These are phyloP conservation scores for Prionailurus bengalensis DNA, from an alignment of 2,113 vertebrate species.

Conservation along the genomic window DNA sequence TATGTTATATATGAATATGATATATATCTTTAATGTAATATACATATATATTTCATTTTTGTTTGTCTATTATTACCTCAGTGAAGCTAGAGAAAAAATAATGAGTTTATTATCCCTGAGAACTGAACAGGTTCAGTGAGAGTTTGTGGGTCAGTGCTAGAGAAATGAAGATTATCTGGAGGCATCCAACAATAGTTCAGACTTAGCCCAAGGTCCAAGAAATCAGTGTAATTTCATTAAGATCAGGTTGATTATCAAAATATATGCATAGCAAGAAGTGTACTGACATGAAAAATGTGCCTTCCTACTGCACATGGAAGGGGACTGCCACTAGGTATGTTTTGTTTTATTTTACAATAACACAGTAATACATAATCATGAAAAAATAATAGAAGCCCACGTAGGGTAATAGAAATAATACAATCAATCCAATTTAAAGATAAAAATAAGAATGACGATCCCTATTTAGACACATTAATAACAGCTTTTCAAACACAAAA, in stretches of 20 bases:
- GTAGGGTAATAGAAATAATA: background rate
- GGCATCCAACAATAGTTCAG: background rate
- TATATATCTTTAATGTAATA: no score
- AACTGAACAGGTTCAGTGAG: background rate
- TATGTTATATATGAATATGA: no score
- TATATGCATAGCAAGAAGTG: background rate
- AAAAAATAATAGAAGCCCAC: background rate
- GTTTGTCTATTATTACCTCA: background rate
- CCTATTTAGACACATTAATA: background rate
- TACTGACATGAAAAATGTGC: background rate
- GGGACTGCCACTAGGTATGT: conserved; percentile 36
- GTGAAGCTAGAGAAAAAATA: background rate
- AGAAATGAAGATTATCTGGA: background rate
- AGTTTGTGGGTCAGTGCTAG: background rate
- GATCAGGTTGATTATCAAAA: background rate
- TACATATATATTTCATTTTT: background rate
- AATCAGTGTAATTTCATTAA: background rate
- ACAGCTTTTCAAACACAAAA: background rate
- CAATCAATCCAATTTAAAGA: background rate
- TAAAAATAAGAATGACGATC: background rate
- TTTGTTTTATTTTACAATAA: conserved; percentile 60
- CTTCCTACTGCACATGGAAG: conserved; percentile 25
- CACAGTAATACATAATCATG: conserved; percentile 1
- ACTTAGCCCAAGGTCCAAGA: background rate
- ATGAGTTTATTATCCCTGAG: background rate